Percentiles rank a stretch among this genome's conserved stretches.
phyloP scores from a whole-genome alignment of 2,888 invertebrate species.

The Coleophora flavipennella region DNA sequence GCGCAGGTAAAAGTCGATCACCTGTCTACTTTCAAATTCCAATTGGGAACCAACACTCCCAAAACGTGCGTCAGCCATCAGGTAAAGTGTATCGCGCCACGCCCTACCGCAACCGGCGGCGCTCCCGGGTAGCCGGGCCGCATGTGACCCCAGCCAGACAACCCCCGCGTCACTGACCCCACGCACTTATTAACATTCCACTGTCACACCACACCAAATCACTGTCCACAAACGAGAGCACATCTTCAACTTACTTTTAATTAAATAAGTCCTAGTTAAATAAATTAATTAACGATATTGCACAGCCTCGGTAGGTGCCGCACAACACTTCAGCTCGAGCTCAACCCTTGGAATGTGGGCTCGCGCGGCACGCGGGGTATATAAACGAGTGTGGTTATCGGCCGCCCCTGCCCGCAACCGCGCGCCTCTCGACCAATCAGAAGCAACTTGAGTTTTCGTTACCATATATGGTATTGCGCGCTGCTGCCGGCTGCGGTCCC shows the following conservation, averaged over 20 bases:
- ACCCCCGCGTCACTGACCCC: slow-evolving; percentile 59
- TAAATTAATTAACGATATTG: slow-evolving; percentile 65
- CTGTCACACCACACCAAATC: slow-evolving; percentile 33
- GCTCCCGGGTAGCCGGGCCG: slow-evolving; percentile 39
- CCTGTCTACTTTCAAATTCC: slow-evolving; percentile 33
- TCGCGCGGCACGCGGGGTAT: slow-evolving; percentile 64
- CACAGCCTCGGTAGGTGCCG: slow-evolving; percentile 66
- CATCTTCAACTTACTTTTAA: slow-evolving; percentile 63
- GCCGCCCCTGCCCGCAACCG: slow-evolving; percentile 68
- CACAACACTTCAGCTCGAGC: slow-evolving; percentile 64
- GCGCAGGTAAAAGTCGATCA: slow-evolving; percentile 40
- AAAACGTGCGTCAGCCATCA: slow-evolving; percentile 4
- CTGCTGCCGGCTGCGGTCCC: slow-evolving; percentile 72
- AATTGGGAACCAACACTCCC: neutral
- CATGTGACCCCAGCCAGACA: slow-evolving; percentile 38
- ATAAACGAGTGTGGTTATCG: slow-evolving; percentile 70
- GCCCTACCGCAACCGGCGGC: slow-evolving; percentile 67
- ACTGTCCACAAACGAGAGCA: slow-evolving; percentile 30
- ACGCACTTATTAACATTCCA: slow-evolving; percentile 36
- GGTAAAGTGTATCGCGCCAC: slow-evolving; percentile 48
- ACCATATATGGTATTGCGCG: slow-evolving; percentile 68
- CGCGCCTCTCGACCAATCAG: slow-evolving; percentile 74
- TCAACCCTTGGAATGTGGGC: slow-evolving; percentile 69
- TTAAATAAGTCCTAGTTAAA: slow-evolving; percentile 70
- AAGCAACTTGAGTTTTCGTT: slow-evolving; percentile 64